Percentiles rank a stretch among this genome's conserved stretches.
Conservation (phyloP, 2,113 vertebrate genomes). For the Onychostruthus taczanowskii region DNA sequence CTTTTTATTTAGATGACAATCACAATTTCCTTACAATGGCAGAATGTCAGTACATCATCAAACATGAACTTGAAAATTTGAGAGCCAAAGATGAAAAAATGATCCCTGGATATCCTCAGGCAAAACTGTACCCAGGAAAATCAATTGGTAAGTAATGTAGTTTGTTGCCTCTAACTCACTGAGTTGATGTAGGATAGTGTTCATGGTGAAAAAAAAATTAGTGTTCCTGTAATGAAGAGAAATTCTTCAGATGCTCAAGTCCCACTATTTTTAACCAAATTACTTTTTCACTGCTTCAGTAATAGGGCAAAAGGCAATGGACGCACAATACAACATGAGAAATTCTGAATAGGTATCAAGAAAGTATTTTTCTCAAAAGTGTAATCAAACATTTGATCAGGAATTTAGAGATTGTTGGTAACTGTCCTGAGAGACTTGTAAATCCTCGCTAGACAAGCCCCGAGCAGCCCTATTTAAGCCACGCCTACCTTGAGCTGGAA, state of each 20-base stretch:
- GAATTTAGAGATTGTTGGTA: background rate
- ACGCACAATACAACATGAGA: background rate
- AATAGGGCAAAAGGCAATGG: background rate
- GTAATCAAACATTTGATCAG: background rate
- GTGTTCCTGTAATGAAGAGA: background rate
- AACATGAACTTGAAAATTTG: conserved; percentile 93
- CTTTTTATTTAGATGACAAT: conserved; percentile 82
- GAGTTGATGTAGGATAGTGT: background rate
- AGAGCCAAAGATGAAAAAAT: conserved; percentile 89
- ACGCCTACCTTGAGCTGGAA: background rate
- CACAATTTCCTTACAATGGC: conserved; percentile 89
- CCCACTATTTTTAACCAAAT: background rate
- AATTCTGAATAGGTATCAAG: background rate
- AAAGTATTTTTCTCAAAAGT: background rate
- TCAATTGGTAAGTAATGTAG: conserved; percentile 84
- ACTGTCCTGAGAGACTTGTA: background rate
- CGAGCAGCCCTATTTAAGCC: background rate
- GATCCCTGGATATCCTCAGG: conserved; percentile 88
- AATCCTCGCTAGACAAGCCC: background rate
- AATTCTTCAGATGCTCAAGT: background rate
- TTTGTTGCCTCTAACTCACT: background rate
- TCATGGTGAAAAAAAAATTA: background rate
- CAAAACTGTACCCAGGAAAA: conserved; percentile 94
- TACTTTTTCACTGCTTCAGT: background rate
- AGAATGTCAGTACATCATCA: conserved; percentile 94